Percentiles rank a stretch among this genome's conserved stretches.
These are phyloP conservation scores for Rhinichthys klamathensis DNA, from an alignment of 2,113 vertebrate genomes.

Conservation along the genomic window DNA sequence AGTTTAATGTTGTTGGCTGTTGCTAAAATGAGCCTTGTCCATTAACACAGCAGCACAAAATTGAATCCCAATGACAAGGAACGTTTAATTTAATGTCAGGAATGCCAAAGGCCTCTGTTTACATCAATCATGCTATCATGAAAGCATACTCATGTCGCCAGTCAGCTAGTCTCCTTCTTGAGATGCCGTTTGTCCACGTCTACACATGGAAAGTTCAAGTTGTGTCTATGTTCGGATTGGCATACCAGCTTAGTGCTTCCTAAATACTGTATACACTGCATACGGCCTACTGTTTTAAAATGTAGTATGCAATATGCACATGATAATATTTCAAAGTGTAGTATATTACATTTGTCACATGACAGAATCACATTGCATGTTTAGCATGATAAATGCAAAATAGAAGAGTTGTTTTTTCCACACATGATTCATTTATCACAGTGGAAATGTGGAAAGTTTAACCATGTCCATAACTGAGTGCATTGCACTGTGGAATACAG, in stretches of 20 bases:
- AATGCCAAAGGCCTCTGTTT: constrained; percentile 10
- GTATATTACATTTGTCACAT: not conserved
- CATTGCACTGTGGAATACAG: not conserved
- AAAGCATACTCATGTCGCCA: not conserved
- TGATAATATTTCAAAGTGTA: not conserved
- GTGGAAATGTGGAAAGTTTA: not conserved
- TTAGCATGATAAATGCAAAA: not conserved
- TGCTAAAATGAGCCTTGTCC: constrained; percentile 34
- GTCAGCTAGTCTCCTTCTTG: constrained; percentile 3
- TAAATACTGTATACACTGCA: not conserved
- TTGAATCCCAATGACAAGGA: constrained; percentile 17
- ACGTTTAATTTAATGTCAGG: constrained; percentile 31
- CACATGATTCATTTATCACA: not conserved
- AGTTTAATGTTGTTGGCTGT: constrained; percentile 30
- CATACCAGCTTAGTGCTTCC: not conserved
- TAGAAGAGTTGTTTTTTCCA: not conserved
- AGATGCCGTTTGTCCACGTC: not conserved
- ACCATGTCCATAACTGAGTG: not conserved
- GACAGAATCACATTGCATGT: not conserved
- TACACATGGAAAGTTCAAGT: not conserved
- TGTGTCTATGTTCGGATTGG: not conserved
- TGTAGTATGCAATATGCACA: not conserved
- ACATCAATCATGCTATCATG: not conserved
- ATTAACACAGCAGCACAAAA: not conserved
- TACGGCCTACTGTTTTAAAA: not conserved